Evolutionary conservation across 2,113 vertebrate species (phyloP).

Genomic region (Fulica atra): DNA sequence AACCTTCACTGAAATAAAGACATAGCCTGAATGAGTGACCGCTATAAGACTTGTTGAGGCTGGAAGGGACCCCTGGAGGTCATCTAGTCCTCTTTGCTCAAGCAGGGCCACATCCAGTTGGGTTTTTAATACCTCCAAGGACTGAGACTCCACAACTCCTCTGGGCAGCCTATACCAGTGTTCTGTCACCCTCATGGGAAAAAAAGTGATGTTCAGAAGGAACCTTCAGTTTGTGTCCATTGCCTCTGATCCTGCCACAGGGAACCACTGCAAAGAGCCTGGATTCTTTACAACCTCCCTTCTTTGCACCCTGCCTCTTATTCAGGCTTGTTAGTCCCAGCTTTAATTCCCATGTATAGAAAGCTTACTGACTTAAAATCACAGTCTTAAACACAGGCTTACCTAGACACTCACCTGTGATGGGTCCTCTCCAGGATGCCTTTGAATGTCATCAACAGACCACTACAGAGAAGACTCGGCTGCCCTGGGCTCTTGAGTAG

Average conservation of each 20-base stretch:
- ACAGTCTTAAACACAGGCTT: neutral
- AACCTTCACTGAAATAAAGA: neutral
- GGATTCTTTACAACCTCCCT: neutral
- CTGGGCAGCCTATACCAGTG: neutral
- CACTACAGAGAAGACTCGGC: neutral
- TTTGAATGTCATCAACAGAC: neutral
- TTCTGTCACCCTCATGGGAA: neutral
- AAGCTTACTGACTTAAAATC: neutral
- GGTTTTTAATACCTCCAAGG: neutral
- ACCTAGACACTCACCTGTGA: neutral
- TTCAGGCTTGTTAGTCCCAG: neutral
- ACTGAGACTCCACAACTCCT: neutral
- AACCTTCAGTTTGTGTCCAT: neutral
- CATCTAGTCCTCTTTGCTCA: neutral
- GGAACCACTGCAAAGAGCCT: neutral
- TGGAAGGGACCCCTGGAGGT: neutral
- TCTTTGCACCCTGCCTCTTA: neutral
- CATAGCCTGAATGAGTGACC: neutral
- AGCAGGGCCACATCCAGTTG: rapidly evolving
- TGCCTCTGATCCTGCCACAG: neutral
- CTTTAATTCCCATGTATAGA: neutral
- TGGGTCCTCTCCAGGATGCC: neutral
- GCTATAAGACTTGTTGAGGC: neutral
- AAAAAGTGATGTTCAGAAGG: neutral
- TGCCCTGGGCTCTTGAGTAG: neutral